Evolutionary conservation across 2,113 vertebrate genomes (phyloP).

Genomic region (Ophthalmolycus amberensis): DNA sequence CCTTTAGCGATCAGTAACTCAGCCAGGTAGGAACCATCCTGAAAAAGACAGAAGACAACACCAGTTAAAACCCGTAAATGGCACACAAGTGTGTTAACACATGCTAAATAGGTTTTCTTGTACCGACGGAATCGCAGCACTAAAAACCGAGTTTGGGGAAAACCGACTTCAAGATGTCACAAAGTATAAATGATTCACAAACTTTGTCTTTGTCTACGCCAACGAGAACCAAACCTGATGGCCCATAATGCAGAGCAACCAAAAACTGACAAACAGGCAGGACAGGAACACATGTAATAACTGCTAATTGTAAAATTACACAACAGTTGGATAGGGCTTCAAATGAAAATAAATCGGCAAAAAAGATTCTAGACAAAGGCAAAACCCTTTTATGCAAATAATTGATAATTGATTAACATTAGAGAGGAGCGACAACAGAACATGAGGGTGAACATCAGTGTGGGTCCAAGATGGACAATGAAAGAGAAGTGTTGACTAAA

Average conservation of each 20-base stretch:
- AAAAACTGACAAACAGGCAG: neutral
- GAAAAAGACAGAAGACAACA: constrained; percentile 72
- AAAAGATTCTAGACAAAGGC: neutral
- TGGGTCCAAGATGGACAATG: neutral
- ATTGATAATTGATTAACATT: neutral
- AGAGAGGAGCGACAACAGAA: neutral
- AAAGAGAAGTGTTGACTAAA: neutral
- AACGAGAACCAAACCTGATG: neutral
- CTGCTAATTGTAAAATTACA: neutral
- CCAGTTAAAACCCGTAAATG: neutral
- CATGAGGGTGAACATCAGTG: neutral
- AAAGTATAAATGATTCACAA: neutral
- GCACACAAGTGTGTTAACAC: neutral
- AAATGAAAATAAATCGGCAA: neutral
- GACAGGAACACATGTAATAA: neutral
- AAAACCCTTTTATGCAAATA: neutral
- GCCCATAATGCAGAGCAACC: neutral
- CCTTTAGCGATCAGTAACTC: constrained; percentile 97
- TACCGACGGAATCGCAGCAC: constrained; percentile 1
- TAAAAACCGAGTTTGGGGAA: neutral
- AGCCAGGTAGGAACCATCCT: constrained; percentile 99
- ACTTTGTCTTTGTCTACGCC: neutral
- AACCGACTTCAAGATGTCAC: neutral
- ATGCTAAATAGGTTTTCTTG: neutral
- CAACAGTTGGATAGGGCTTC: too few species aligned